Evolutionary conservation across 2,113 vertebrate genomes (phyloP), one percentile per base, ranked within the genome.

Genomic region (Tetrax tetrax): DNA sequence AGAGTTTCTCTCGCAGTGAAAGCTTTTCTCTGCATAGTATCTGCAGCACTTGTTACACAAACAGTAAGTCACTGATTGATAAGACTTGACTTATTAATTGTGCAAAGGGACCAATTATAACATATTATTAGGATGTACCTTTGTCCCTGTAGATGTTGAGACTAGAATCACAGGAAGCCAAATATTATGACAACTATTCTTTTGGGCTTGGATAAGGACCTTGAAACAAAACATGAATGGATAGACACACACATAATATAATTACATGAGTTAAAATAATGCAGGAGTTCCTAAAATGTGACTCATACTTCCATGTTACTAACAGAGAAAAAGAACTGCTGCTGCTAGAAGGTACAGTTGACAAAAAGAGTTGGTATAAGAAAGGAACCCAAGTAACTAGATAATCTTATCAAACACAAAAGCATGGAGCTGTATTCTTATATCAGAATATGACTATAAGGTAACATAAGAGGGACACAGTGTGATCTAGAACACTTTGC

Each of bases 151-250:
- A 96, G 86, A 77, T 83, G 59, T 69, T 91, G 51, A 59, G 24
- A 54, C 45, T 91, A 43, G 68, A 93, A 95, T 79, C 81, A 77
- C 60, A 95, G 68, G 24, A 96, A 96, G 68, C 59, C 79, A 93
- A 94, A 96, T 94, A 96, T 96, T 94, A 77, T 96, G 96, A 60
- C 60, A 91, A 76, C 63, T 94, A 92, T 87, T 96, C 77, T 79
- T 94, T 57, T 79, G 77, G 89, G 87, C 59, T 96, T 93, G 43
- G 43, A 86, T 96, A 77, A 63, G 70, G 74, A 94, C 28, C 50
- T 87, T 95, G 57, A 75, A 95, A 97, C 88, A 89, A 90, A 95
- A 96, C 95, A 90, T 87, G 82, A 89, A 82, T 85, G 86, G 20
- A 38, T 48, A 93, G 60, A 85, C 9, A 54, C 41, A 41, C 47